Evolutionary conservation across 2,888 invertebrate genomes (phyloP), one percentile per base, ranked within the genome.

Genomic region (Chymomyza caudatula): DNA sequence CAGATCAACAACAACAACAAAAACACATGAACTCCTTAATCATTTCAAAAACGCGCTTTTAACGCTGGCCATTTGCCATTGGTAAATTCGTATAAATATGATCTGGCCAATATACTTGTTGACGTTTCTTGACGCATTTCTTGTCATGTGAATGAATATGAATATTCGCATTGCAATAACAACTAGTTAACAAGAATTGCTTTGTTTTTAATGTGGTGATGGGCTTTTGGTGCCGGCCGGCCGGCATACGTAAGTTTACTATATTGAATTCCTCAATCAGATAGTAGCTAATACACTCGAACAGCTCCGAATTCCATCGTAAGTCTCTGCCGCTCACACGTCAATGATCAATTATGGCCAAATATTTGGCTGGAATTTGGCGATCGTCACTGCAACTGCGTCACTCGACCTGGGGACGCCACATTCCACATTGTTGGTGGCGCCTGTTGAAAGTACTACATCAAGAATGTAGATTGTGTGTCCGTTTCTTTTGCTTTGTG

Each of bases 341-440:
- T 80, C 80, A 82, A 84, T 85, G 72, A 59, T 59, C 63, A 64
- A 72, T 69, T 69, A 58, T 25, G 49, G 60, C 62, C 22, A 76
- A 74, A 73, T 77, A 76, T 72, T 73, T 65, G 63, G 52, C 74
- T 72, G 74, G 74, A 69, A 85, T 85, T 69, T 59, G n/a, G 75
- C 77, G 86, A 86, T 86, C 82, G 82, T 82, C 82, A 82, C 67
- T 67, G 29, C 59, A 74, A 83, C 66, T 67, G 67, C 86, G 77
- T 82, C 77, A 83, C 63, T 29, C 78, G 86, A 68, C 80, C 53
- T 4, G 75, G 77, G 85, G 85, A 86, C 86, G 80, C 86, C 85
- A 77, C 54, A 51, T 57, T 49, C 67, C 60, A 67, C 59, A 22
- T 58, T 47, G 15, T 51, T 23, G 15, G 20, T 53, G 47, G 15